Conservation (phyloP, 2,888 invertebrate genomes). For the Oxytorus armatus region DNA sequence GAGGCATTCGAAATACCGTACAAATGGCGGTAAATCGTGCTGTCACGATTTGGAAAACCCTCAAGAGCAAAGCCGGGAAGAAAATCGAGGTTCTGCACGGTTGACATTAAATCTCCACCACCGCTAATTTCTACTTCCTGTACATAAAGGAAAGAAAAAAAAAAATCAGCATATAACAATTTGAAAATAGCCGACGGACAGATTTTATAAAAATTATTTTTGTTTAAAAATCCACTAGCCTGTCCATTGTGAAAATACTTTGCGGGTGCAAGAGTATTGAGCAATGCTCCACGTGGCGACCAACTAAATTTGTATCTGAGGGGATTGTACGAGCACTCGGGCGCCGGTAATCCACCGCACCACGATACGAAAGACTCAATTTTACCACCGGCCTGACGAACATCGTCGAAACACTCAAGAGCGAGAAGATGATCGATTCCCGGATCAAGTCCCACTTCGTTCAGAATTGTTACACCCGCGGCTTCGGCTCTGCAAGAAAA, state of each 20-base stretch:
- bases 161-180: background rate
- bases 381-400: slow-evolving; percentile 94
- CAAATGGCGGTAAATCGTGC: slow-evolving; percentile 93
- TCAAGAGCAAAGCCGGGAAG: slow-evolving; percentile 98
- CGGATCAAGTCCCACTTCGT: slow-evolving; percentile 99
- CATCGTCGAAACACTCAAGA: slow-evolving; percentile 97
- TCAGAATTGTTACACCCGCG: slow-evolving; percentile 96
- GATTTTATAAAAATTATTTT: no score
- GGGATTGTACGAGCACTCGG: slow-evolving; percentile 97
- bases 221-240: slow-evolving; percentile 83
- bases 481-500: slow-evolving; percentile 89
- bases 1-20: slow-evolving; percentile 95
- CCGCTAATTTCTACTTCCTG: slow-evolving; percentile 93
- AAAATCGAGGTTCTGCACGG: slow-evolving; percentile 92
- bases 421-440: slow-evolving; percentile 99
- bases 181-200: no score
- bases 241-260: slow-evolving; percentile 93
- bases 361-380: slow-evolving; percentile 98
- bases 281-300: slow-evolving; percentile 97
- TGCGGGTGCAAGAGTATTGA: slow-evolving; percentile 95
- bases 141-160: background rate
- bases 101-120: slow-evolving; percentile 95
- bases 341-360: slow-evolving; percentile 98
- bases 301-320: slow-evolving; percentile 97
- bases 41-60: slow-evolving; percentile 98